Evolutionary conservation across 2,113 vertebrate species (phyloP), one percentile per base, ranked within the genome.

Genomic region (Polypterus bichir): DNA sequence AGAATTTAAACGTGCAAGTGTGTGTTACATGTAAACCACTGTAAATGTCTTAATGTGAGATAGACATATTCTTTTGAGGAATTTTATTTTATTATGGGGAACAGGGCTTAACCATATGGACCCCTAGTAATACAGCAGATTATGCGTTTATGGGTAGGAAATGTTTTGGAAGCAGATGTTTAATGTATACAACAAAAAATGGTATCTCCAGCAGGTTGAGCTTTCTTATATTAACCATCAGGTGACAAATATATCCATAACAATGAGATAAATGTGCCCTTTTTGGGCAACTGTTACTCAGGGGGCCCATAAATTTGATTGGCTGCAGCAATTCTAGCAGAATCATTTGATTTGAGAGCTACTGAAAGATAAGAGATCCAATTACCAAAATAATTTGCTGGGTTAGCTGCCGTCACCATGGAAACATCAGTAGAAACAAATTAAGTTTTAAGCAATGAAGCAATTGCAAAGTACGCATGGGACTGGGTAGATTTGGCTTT

Each of bases 361-460:
- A 85, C 86, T 84, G 85, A 86, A 85, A 87, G 88, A 90, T 88
- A 89, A 90, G 86, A 86, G 86, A 88, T 88, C 87, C 84, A 89
- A 87, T 90, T 89, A 89, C 80, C 75, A 79, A 87, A 84, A 87
- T 89, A 86, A 89, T 90, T 89, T 87, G 83, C 82, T 80, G 86
- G 83, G 83, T 84, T 86, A 86, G 81, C 79, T 85, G 82, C 69
- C 47, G 86, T 89, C 88, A 86, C 86, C 82, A 89, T 89, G 88
- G 87, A 85, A 83, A 90, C 46, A 7, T 0, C 68, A 81, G 80
- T 84, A 84, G 79, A 83, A 89, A 86, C 85, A 90, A 89, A 89
- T 90, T 89, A 89, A 86, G 89, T 89, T 89, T 89, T 86, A 83
- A 88, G 85, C 86, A 89, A 88, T 89, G 83, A 89, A 89, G 84